phyloP scores from a whole-genome alignment of 2,797 vertebrate species.

The Chloroceryle amazona region DNA sequence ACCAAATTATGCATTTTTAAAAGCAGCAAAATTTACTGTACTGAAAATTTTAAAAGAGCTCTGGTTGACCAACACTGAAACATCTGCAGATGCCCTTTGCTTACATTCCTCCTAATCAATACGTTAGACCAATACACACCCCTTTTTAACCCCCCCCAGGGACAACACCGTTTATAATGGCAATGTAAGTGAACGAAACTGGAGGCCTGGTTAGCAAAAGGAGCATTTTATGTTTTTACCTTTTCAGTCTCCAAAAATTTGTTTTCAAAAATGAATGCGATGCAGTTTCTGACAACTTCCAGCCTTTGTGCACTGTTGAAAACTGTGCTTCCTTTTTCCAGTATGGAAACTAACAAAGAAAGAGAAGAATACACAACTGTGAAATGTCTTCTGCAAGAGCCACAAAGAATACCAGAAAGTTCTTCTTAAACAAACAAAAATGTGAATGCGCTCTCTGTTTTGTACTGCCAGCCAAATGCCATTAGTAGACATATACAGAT shows the following conservation, averaged over 20 bases:
- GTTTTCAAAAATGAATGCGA: slow-evolving; percentile 95
- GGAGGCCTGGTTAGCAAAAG: slow-evolving; percentile 2
- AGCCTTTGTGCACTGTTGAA: slow-evolving; percentile 98
- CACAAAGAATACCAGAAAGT: background rate
- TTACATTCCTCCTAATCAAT: background rate
- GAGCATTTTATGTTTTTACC: slow-evolving; percentile 81
- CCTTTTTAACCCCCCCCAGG: background rate
- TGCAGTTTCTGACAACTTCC: slow-evolving; percentile 96
- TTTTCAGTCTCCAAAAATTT: slow-evolving; percentile 98
- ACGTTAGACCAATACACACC: background rate
- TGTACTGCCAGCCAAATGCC: background rate
- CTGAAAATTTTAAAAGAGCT: background rate
- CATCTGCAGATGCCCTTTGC: background rate
- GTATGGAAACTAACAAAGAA: slow-evolving; percentile 90
- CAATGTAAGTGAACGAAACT: background rate
- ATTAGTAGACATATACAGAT: background rate
- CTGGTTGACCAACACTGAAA: background rate
- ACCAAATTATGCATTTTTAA: background rate
- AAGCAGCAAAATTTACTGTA: background rate
- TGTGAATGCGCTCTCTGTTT: background rate
- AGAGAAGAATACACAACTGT: slow-evolving; percentile 58
- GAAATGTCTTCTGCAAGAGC: slow-evolving; percentile 17
- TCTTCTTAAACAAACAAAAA: background rate
- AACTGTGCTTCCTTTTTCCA: slow-evolving; percentile 90
- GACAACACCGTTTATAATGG: background rate